These are phyloP conservation scores for Ditula angustiorana DNA, from an alignment of 2,888 invertebrate genomes.

Conservation along the genomic window DNA sequence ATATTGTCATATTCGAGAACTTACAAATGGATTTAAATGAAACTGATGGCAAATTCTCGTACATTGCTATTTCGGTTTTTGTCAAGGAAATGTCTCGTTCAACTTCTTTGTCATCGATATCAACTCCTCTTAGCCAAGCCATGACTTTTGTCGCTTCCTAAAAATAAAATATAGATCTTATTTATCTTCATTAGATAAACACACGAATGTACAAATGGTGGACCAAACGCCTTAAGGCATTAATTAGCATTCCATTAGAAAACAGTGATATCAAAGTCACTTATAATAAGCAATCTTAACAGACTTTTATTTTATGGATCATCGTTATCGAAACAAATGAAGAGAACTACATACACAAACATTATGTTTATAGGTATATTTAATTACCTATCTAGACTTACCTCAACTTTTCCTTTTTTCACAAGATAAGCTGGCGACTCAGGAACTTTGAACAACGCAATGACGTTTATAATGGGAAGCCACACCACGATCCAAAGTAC, in stretches of 20 bases:
- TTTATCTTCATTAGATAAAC: neutral
- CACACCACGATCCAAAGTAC: conserved; percentile 41
- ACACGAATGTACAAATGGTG: too few species aligned
- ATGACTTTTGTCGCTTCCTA: conserved; percentile 65
- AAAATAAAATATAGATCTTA: conserved; percentile 43
- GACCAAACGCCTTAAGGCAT: too few species aligned
- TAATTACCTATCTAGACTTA: conserved; percentile 45
- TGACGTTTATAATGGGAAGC: conserved; percentile 56
- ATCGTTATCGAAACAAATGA: too few species aligned
- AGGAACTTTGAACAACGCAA: conserved; percentile 64
- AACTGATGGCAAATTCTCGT: conserved; percentile 58
- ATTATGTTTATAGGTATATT: neutral
- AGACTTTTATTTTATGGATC: too few species aligned
- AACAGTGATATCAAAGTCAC: too few species aligned
- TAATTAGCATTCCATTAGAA: too few species aligned
- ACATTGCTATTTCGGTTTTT: conserved; percentile 60
- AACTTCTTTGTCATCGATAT: conserved; percentile 57
- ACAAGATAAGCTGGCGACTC: conserved; percentile 71
- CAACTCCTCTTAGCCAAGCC: conserved; percentile 62
- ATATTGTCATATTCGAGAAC: conserved; percentile 48
- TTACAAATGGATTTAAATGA: conserved; percentile 61
- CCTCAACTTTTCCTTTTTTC: conserved; percentile 62
- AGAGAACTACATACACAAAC: too few species aligned
- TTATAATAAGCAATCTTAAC: too few species aligned
- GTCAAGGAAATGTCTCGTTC: conserved; percentile 60